A percentile compares a stretch with the other conserved stretches of the same genome.
phyloP scores from a whole-genome alignment of 1,140 invertebrate genomes.

The Sycophila sp. region DNA sequence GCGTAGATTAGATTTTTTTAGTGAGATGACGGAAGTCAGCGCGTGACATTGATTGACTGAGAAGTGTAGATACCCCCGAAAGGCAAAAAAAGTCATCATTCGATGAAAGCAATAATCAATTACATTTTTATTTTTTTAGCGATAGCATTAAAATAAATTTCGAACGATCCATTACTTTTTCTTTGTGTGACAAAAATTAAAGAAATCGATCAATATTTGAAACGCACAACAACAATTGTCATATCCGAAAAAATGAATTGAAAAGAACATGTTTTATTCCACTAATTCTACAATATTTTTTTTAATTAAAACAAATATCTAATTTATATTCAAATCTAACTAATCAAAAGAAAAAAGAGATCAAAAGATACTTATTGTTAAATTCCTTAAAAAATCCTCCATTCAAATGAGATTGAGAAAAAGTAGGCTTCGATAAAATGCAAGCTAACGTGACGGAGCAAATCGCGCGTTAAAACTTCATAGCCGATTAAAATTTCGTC shows the following conservation, averaged over 20 bases:
- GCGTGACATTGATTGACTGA: slow-evolving; percentile 33
- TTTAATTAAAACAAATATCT: no score
- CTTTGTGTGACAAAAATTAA: no score
- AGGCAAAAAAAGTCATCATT: slow-evolving; percentile 15
- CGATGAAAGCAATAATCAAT: slow-evolving; percentile 23
- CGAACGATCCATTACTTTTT: no score
- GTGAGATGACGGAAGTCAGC: neutral
- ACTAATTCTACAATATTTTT: no score
- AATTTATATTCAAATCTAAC: no score
- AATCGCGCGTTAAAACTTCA: slow-evolving; percentile 20
- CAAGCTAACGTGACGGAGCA: neutral
- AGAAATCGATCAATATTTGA: no score
- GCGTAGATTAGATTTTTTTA: slow-evolving; percentile 26
- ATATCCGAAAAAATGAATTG: no score
- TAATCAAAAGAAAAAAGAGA: no score
- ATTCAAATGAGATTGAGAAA: neutral
- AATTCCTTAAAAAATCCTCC: neutral
- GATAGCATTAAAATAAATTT: no score
- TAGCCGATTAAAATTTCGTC: slow-evolving; percentile 38
- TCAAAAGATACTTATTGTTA: neutral
- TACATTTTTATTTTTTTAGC: slow-evolving; percentile 12
- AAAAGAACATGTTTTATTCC: no score
- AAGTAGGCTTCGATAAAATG: neutral
- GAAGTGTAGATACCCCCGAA: neutral
- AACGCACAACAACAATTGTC: no score